Percentiles rank a stretch among this genome's conserved stretches.
Evolutionary conservation across 2,797 vertebrate species (phyloP).

Genomic region (Dromococcyx pavoninus): DNA sequence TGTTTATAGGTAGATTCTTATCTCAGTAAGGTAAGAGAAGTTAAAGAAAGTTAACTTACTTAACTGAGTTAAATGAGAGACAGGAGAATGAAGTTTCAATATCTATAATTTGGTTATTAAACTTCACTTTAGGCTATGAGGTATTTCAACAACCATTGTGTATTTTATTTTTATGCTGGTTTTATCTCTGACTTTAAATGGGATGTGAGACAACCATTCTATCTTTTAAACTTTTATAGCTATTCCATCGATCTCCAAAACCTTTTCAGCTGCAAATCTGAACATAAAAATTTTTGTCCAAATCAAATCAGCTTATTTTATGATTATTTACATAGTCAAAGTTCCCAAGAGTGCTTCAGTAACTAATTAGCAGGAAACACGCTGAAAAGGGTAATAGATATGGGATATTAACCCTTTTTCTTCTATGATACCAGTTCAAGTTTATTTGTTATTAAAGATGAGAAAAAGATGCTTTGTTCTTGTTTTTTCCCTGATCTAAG

Average conservation of each 20-base stretch:
- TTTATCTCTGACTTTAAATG: background rate
- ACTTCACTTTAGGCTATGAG: background rate
- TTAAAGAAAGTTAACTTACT: too few relatives aligned
- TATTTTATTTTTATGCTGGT: background rate
- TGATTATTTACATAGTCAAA: background rate
- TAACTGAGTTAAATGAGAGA: background rate
- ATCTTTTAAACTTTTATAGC: background rate
- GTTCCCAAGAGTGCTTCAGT: background rate
- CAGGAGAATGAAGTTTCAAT: background rate
- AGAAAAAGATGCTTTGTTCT: background rate
- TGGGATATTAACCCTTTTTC: background rate
- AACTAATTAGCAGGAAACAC: conserved; percentile 19
- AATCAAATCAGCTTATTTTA: background rate
- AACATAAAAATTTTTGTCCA: background rate
- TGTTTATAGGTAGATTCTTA: background rate
- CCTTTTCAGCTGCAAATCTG: background rate
- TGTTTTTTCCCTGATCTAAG: background rate
- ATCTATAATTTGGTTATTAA: background rate
- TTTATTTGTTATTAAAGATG: background rate
- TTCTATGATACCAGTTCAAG: background rate
- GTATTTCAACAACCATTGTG: background rate
- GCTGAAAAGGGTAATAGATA: background rate
- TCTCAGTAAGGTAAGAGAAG: background rate
- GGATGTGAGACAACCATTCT: background rate
- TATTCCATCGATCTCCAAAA: background rate